These are phyloP conservation scores for Drosophila rellima DNA, from an alignment of 2,888 invertebrate species.

Conservation along the genomic window DNA sequence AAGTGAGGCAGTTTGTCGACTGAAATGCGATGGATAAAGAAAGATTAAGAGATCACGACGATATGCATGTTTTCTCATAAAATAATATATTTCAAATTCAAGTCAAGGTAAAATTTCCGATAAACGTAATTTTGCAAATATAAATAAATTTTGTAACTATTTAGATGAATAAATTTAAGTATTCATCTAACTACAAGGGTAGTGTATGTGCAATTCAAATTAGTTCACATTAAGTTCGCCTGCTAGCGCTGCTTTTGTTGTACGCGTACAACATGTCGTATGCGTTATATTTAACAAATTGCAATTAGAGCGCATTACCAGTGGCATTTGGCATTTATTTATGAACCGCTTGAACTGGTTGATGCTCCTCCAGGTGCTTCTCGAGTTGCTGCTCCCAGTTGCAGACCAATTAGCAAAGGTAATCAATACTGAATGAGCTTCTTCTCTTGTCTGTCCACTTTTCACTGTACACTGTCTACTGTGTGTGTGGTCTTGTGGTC, in stretches of 20 bases:
- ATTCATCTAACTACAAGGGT: not conserved
- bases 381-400: not conserved
- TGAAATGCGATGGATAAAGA: too few species aligned
- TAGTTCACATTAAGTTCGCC: not conserved
- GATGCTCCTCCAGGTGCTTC: not conserved
- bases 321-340: constrained; percentile 56
- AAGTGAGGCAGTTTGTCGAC: not conserved
- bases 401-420: constrained; percentile 48
- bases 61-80: too few species aligned
- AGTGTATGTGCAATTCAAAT: not conserved
- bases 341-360: constrained; percentile 36
- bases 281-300: constrained; percentile 61
- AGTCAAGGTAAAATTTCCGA: not conserved
- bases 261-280: constrained; percentile 22
- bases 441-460: not conserved
- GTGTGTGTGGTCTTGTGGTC: constrained; percentile 2
- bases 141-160: not conserved
- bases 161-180: not conserved
- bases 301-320: constrained; percentile 68
- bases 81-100: too few species aligned
- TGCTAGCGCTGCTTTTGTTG: not conserved
- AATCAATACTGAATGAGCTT: constrained; percentile 32
- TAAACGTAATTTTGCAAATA: not conserved
- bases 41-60: too few species aligned
- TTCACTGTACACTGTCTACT: not conserved